Evolutionary conservation across 2,797 vertebrate species (phyloP).

Genomic region (Somateria mollissima): DNA sequence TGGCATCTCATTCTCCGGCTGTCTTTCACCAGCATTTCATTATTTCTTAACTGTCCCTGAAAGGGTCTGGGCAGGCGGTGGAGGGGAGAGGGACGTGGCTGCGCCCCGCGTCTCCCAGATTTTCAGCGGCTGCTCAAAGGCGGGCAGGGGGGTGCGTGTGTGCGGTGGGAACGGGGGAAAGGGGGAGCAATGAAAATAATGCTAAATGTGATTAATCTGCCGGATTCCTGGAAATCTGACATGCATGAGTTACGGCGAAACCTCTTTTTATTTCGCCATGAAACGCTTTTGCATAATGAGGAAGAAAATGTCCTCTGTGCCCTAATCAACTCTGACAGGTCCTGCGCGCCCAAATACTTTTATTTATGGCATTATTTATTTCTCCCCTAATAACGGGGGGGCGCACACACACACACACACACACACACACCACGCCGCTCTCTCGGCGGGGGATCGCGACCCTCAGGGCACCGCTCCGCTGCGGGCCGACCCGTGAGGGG

Average conservation of each 20-base stretch:
- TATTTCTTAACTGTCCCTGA: conserved; percentile 72
- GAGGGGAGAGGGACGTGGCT: not conserved
- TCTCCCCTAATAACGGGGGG: not conserved
- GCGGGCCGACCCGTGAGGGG: too few relatives aligned
- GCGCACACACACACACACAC: too few relatives aligned
- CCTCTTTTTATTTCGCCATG: conserved; percentile 78
- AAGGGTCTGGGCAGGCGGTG: not conserved
- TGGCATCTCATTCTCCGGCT: conserved; percentile 75
- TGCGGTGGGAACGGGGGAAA: not conserved
- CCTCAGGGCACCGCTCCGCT: too few relatives aligned
- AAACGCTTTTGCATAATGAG: conserved; percentile 79
- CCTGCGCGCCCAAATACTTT: conserved; percentile 78
- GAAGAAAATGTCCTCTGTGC: conserved; percentile 80
- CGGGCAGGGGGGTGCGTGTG: not conserved
- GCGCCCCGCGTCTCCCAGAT: too few relatives aligned
- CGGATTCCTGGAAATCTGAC: conserved; percentile 77
- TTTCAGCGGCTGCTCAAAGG: too few relatives aligned
- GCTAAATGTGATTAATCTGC: conserved; percentile 77
- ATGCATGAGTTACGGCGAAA: conserved; percentile 76
- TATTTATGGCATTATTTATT: conserved; percentile 75
- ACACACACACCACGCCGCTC: too few relatives aligned
- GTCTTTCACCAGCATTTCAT: conserved; percentile 72
- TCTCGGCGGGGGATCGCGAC: too few relatives aligned
- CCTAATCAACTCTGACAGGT: conserved; percentile 80
- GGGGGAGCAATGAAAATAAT: conserved; percentile 60